Percentiles rank a stretch among this genome's conserved stretches.
Evolutionary conservation across 1,140 invertebrate genomes (phyloP).

Genomic region (Vanessa tameamea): DNA sequence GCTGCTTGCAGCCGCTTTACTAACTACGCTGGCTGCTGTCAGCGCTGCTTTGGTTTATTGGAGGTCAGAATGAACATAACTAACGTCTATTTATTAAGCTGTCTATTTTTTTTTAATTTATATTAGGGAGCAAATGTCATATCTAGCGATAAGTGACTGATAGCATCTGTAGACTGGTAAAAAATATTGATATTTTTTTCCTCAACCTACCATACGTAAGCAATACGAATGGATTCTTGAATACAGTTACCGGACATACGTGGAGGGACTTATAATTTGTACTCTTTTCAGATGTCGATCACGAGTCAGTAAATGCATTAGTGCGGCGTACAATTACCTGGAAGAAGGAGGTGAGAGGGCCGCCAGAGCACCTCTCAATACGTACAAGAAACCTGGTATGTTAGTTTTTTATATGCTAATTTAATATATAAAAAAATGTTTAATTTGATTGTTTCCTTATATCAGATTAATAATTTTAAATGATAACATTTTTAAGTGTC

Average conservation of each 20-base stretch:
- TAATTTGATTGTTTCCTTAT: too few species aligned
- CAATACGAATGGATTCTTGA: too few species aligned
- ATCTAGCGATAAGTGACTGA: too few species aligned
- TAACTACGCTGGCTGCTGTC: constrained; percentile 54
- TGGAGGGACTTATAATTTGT: neutral
- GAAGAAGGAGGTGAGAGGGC: constrained; percentile 72
- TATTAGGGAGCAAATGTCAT: too few species aligned
- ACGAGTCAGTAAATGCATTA: constrained; percentile 71
- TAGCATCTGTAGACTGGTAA: too few species aligned
- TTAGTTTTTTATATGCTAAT: neutral
- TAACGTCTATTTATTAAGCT: neutral
- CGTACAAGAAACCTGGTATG: constrained; percentile 72
- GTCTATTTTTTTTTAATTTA: too few species aligned
- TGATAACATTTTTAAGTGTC: too few species aligned
- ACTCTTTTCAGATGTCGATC: constrained; percentile 56
- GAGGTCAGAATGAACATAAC: constrained; percentile 49
- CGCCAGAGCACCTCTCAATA: constrained; percentile 64
- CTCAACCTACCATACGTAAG: too few species aligned
- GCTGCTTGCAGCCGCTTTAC: constrained; percentile 39
- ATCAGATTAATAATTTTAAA: too few species aligned
- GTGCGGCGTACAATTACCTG: constrained; percentile 71
- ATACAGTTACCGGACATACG: too few species aligned
- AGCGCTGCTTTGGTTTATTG: constrained; percentile 61
- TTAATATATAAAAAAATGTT: neutral
- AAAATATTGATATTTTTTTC: too few species aligned